Evolutionary conservation across 2,113 vertebrate species (phyloP).

Genomic region (Oncorhynchus nerka): DNA sequence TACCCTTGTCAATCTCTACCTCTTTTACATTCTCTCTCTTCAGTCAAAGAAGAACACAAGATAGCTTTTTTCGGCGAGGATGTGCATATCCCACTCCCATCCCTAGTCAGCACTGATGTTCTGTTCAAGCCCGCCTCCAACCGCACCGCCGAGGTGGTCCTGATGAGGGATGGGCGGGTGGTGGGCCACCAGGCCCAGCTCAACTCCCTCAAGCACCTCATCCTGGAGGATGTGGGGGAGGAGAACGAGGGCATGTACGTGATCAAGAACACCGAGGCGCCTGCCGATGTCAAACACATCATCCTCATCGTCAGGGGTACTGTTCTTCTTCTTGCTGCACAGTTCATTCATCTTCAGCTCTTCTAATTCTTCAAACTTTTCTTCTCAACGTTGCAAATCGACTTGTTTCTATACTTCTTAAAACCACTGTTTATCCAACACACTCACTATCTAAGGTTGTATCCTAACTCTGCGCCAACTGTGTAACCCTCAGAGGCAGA

Average conservation of each 20-base stretch:
- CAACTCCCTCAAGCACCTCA: constrained; percentile 54
- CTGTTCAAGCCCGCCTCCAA: constrained; percentile 56
- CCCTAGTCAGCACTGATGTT: constrained; percentile 43
- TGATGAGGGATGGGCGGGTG: constrained; percentile 47
- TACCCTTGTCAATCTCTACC: background rate
- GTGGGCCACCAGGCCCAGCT: constrained; percentile 24
- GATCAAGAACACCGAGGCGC: constrained; percentile 41
- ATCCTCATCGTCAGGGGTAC: constrained; percentile 64
- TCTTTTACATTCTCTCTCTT: background rate
- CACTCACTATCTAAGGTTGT: too few species aligned
- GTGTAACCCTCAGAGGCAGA: too few species aligned
- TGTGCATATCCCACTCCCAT: constrained; percentile 59
- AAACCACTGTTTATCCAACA: background rate
- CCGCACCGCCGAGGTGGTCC: constrained; percentile 15
- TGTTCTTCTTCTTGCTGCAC: background rate
- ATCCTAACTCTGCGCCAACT: too few species aligned
- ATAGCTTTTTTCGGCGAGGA: constrained; percentile 72
- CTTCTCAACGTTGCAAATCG: background rate
- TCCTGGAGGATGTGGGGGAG: constrained; percentile 70
- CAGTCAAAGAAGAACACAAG: constrained; percentile 60
- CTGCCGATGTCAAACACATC: constrained; percentile 37
- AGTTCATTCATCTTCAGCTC: background rate
- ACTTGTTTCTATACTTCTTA: background rate
- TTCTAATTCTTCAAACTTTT: too few species aligned
- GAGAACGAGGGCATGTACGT: constrained; percentile 69